phyloP scores from a whole-genome alignment of 1,140 invertebrate species.

The Phthorimaea operculella region DNA sequence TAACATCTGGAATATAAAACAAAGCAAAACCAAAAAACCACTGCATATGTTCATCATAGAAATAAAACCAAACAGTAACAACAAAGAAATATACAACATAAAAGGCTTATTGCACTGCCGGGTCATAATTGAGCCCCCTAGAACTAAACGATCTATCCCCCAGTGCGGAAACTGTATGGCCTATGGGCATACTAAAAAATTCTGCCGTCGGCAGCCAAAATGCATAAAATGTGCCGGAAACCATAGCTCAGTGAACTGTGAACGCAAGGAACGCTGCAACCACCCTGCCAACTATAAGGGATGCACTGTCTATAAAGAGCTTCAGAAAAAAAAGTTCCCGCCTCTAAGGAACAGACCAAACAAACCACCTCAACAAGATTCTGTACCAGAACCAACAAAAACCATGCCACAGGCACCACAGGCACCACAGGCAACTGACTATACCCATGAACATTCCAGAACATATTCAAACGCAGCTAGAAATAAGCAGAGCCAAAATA shows the following conservation, averaged over 20 bases:
- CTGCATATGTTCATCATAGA: no score
- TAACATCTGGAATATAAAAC: constrained; percentile 10
- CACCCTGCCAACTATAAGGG: constrained; percentile 20
- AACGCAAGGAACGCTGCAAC: constrained; percentile 8
- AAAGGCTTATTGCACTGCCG: no score
- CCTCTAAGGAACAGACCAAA: neutral
- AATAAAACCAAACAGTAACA: no score
- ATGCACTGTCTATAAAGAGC: constrained; percentile 20
- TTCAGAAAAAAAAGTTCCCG: constrained; percentile 3
- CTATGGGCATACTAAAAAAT: constrained; percentile 37
- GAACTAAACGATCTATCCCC: constrained; percentile 20
- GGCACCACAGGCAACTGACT: no score
- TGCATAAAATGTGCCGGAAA: constrained; percentile 40
- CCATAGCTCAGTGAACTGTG: constrained; percentile 18
- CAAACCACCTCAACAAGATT: neutral
- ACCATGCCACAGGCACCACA: neutral
- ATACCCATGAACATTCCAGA: neutral
- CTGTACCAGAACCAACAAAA: neutral
- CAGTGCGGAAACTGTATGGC: constrained; percentile 39
- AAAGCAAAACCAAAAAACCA: no score
- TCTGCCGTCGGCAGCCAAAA: constrained; percentile 23
- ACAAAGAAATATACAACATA: no score
- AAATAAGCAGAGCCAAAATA: neutral
- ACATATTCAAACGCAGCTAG: neutral
- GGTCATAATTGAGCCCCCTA: no score